phyloP scores from a whole-genome alignment of 2,113 vertebrate genomes.

The Hucho hucho region DNA sequence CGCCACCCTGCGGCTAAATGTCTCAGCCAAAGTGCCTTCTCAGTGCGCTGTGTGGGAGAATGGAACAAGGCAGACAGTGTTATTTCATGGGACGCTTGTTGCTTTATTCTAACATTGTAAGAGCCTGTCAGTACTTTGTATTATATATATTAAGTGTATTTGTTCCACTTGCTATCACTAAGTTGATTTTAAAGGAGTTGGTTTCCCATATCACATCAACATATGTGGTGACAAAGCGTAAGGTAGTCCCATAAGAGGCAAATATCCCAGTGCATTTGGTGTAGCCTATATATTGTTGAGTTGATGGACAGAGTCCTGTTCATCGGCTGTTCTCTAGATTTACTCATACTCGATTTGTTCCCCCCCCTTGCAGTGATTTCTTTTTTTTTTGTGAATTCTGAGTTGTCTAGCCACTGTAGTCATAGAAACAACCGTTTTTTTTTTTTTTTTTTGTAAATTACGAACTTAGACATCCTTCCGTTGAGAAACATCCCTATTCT shows the following conservation, averaged over 20 bases:
- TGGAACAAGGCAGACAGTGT: too few relatives aligned
- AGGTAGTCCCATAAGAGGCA: neutral
- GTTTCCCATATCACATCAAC: neutral
- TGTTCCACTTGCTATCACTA: neutral
- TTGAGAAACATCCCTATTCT: too few relatives aligned
- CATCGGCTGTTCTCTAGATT: too few relatives aligned
- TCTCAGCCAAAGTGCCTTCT: neutral
- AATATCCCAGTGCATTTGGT: too few relatives aligned
- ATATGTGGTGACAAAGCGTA: neutral
- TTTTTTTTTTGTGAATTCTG: neutral
- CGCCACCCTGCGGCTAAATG: constrained; percentile 38
- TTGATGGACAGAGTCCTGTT: neutral
- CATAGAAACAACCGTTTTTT: too few relatives aligned
- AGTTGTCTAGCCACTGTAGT: neutral
- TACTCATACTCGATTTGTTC: constrained; percentile 27
- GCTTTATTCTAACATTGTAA: neutral
- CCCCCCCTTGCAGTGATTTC: neutral
- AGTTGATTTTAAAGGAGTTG: neutral
- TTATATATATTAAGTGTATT: constrained; percentile 10
- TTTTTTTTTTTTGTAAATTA: too few relatives aligned
- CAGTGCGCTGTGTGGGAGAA: too few relatives aligned
- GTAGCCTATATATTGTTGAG: neutral
- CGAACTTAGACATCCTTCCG: too few relatives aligned
- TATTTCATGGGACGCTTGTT: neutral
- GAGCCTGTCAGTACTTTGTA: constrained; percentile 4